A percentile compares a stretch with the other conserved stretches of the same genome.
Evolutionary conservation across 2,113 vertebrate species (phyloP).

Genomic region (Callipepla squamata): DNA sequence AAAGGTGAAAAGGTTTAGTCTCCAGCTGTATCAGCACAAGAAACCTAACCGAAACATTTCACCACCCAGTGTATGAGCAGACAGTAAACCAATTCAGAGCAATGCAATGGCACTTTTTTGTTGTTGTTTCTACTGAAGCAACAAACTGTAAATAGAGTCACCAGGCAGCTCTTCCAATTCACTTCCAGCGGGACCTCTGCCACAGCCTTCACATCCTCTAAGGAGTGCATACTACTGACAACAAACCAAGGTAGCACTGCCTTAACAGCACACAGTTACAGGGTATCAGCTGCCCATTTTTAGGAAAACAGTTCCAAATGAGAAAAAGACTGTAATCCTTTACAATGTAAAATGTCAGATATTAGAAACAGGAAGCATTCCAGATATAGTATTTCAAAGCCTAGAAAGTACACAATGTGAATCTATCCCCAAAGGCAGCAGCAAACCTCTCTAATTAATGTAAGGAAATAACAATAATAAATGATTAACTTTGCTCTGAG

Average conservation of each 20-base stretch:
- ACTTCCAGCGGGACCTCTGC: not conserved
- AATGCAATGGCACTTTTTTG: slow-evolving; percentile 5
- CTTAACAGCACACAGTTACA: not conserved
- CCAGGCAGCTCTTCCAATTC: slow-evolving; percentile 14
- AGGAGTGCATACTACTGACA: not conserved
- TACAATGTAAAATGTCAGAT: not conserved
- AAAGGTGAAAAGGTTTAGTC: slow-evolving; percentile 16
- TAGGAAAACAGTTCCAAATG: not conserved
- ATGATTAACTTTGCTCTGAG: not conserved
- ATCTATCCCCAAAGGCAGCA: not conserved
- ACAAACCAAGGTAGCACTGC: not conserved
- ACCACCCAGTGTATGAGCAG: not conserved
- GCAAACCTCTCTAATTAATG: not conserved
- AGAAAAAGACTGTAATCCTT: not conserved
- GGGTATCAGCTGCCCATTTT: not conserved
- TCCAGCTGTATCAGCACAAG: not conserved
- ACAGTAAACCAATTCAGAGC: not conserved
- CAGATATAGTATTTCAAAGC: not conserved
- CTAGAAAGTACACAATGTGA: not conserved
- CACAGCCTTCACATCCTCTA: not conserved
- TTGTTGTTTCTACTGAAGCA: slow-evolving; percentile 9
- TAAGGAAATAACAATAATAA: not conserved
- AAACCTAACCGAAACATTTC: slow-evolving; percentile 18
- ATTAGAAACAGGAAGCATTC: not conserved
- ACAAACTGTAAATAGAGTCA: slow-evolving; percentile 6